A percentile compares a stretch with the other conserved stretches of the same genome.
Evolutionary conservation across 2,888 invertebrate genomes (phyloP).

Genomic region (Amiota mariae): DNA sequence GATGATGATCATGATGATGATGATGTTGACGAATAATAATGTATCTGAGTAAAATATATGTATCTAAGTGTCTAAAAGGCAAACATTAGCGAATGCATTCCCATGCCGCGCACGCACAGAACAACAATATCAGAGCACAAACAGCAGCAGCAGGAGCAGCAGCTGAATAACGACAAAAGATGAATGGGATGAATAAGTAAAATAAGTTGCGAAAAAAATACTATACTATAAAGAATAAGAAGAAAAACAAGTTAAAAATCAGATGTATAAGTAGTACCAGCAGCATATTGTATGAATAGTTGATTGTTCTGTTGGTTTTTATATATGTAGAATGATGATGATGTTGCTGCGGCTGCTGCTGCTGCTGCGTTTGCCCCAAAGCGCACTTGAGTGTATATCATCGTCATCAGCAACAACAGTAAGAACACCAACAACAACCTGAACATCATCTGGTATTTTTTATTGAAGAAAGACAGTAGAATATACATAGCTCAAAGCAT

Average conservation of each 20-base stretch:
- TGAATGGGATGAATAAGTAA: neutral
- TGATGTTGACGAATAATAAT: too few species aligned
- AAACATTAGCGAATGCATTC: neutral
- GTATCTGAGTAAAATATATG: too few species aligned
- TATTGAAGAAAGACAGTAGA: constrained; percentile 30
- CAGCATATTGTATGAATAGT: constrained; percentile 55
- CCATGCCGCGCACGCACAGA: constrained; percentile 1
- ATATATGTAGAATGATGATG: constrained; percentile 51
- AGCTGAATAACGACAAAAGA: constrained; percentile 20
- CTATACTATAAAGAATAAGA: neutral
- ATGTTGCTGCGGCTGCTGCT: constrained; percentile 26
- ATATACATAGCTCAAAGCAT: constrained; percentile 13
- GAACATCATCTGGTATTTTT: constrained; percentile 54
- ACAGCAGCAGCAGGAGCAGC: constrained; percentile 43
- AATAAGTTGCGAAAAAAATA: neutral
- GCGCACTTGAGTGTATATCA: constrained; percentile 67
- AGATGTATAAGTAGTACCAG: constrained; percentile 10
- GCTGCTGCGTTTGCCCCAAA: constrained; percentile 54
- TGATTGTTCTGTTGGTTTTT: constrained; percentile 33
- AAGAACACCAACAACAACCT: constrained; percentile 65
- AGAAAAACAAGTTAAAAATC: neutral
- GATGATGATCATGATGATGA: too few species aligned
- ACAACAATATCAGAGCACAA: constrained; percentile 42
- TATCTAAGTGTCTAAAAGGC: too few species aligned
- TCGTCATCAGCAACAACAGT: constrained; percentile 56